Percentiles rank a stretch among this genome's conserved stretches.
Conservation (phyloP, 2,797 vertebrate genomes). For the Ctenochaetus hawaiiensis region DNA sequence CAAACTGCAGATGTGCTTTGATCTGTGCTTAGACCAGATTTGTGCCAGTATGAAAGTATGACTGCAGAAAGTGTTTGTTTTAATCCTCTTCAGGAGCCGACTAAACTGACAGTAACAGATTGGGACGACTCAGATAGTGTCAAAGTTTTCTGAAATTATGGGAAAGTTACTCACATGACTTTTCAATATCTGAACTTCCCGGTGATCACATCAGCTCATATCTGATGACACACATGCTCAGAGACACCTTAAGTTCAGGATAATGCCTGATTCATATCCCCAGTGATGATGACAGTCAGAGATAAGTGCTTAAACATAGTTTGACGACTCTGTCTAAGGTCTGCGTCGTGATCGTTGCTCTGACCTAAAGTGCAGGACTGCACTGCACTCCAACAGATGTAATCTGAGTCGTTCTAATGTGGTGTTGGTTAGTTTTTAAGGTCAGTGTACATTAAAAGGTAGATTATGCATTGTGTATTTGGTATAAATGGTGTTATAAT, state of each 20-base stretch:
- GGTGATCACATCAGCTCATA: neutral
- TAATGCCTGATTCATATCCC: slow-evolving; percentile 25
- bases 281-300: slow-evolving; percentile 9
- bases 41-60: no score
- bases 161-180: slow-evolving; percentile 26
- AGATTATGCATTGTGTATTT: neutral
- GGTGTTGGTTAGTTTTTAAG: slow-evolving; percentile 4
- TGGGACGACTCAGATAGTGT: slow-evolving; percentile 18
- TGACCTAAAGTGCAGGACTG: slow-evolving; percentile 30
- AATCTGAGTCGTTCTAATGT: slow-evolving; percentile 2
- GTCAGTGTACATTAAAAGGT: neutral
- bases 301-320: slow-evolving; percentile 34
- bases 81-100: slow-evolving; percentile 28
- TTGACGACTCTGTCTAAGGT: slow-evolving; percentile 16
- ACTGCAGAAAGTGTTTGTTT: slow-evolving; percentile 27
- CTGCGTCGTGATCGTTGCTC: slow-evolving; percentile 18
- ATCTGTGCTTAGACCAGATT: no score
- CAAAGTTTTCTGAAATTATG: slow-evolving; percentile 26
- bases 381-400: neutral
- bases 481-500: neutral
- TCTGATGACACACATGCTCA: slow-evolving; percentile 8
- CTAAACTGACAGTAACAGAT: slow-evolving; percentile 30
- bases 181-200: slow-evolving; percentile 25
- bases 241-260: slow-evolving; percentile 7
- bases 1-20: no score